phyloP scores from a whole-genome alignment of 1,140 invertebrate species.

The Gryon sp. region DNA sequence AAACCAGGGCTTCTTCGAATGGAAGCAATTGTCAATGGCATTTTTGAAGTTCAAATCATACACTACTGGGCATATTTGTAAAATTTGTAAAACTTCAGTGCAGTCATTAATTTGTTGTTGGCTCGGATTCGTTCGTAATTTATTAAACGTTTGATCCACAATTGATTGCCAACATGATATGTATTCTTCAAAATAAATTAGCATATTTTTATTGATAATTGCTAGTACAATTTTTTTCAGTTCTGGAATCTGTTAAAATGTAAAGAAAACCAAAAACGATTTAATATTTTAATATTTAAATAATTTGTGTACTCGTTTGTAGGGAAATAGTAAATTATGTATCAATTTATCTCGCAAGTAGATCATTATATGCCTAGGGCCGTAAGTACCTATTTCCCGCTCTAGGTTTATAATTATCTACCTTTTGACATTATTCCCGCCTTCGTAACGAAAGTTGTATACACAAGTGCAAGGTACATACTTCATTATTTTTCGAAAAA shows the following conservation, averaged over 20 bases:
- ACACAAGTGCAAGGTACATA: too few species aligned
- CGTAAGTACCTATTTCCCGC: too few species aligned
- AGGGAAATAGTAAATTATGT: too few species aligned
- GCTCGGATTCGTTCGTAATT: constrained; percentile 58
- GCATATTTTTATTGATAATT: constrained; percentile 56
- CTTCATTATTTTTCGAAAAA: too few species aligned
- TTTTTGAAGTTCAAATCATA: constrained; percentile 65
- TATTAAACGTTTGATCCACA: constrained; percentile 67
- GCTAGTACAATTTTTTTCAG: constrained; percentile 67
- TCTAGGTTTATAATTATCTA: too few species aligned
- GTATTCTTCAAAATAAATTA: constrained; percentile 69
- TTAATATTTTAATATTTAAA: not conserved
- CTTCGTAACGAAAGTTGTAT: too few species aligned
- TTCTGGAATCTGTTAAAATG: constrained; percentile 64
- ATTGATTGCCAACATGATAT: constrained; percentile 70
- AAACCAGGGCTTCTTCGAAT: constrained; percentile 64
- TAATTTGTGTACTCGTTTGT: too few species aligned
- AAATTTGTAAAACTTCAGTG: constrained; percentile 63
- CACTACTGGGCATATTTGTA: constrained; percentile 71
- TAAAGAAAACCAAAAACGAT: not conserved
- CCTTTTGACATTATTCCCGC: too few species aligned
- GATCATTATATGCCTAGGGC: too few species aligned
- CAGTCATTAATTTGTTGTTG: constrained; percentile 66
- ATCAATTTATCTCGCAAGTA: too few species aligned
- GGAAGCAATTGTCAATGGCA: constrained; percentile 65